A percentile compares a stretch with the other conserved stretches of the same genome.
phyloP scores from a whole-genome alignment of 2,113 vertebrate species.

The Zosterops japonicus region DNA sequence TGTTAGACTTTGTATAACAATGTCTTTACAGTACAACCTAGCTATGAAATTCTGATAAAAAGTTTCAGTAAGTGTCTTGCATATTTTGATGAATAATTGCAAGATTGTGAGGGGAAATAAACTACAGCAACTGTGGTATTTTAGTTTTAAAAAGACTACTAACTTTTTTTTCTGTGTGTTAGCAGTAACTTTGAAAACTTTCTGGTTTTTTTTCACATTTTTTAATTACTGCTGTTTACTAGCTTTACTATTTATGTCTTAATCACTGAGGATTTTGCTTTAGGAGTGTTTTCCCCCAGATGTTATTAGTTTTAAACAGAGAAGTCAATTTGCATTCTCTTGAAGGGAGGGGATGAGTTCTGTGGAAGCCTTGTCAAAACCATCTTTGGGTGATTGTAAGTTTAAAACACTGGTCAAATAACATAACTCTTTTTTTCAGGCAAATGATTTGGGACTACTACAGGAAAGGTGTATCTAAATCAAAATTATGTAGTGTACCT shows the following conservation, averaged over 20 bases:
- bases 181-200: conserved; percentile 33
- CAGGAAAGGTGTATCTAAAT: not conserved
- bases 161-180: conserved; percentile 10
- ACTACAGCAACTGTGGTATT: not conserved
- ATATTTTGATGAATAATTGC: conserved; percentile 44
- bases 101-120: conserved; percentile 24
- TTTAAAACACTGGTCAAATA: conserved; percentile 30
- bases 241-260: conserved; percentile 4
- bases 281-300: not conserved
- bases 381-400: not conserved
- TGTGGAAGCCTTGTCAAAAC: not conserved
- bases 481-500: not conserved
- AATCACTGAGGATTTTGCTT: not conserved
- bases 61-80: conserved; percentile 34
- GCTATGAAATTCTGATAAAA: conserved; percentile 33
- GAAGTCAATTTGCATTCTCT: not conserved
- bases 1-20: conserved; percentile 26
- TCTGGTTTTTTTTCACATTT: conserved; percentile 25
- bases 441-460: not conserved
- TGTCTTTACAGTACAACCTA: conserved; percentile 35
- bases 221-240: conserved; percentile 40
- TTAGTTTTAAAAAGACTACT: conserved; percentile 1
- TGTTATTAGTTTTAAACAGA: not conserved
- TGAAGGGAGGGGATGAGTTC: not conserved
- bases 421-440: not conserved